Base-by-base conservation (phyloP, 2,113 vertebrate species). In the Macrotis lagotis region DNA sequence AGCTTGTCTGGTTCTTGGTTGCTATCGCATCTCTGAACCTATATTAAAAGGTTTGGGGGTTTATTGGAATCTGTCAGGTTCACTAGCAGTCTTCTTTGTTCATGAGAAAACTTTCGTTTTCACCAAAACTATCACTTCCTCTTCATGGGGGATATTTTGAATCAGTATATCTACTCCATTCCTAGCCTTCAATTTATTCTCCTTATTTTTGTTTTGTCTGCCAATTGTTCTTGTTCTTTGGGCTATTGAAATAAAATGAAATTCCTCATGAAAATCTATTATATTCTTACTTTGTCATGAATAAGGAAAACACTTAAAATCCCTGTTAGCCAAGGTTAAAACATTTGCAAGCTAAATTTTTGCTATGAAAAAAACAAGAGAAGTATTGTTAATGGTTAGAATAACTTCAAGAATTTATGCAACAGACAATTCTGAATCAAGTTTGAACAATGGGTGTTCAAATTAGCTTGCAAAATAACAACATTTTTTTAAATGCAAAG, bases 151-250 rank as follows among this genome's bases (percentile, higher is more conserved):
- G 90, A 14, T 52, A 3, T 90, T 94, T 88, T 88, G 25, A 66
- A 91, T 48, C 89, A 91, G 52, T 94, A 92, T 93, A 44, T 83
- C 7, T 44, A 22, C n/a, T 44, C n/a, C 11, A 24, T 83, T n/a
- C 55, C 51, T 44, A 83, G 37, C 66, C 83, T 92, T n/a, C 51
- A 25, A 83, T 88, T 94, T 48, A 93, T 88, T 83, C 90, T 44
- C n/a, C 16, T 83, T 22, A 24, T 44, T 44, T 44, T 44, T 83
- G 16, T 83, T 44, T 19, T 44, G 16, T 83, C n/a, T 83, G 16
- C 19, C 16, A 83, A 44, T 44, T 37, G n/a, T 83, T 83, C 37
- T 83, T 83, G 5, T 44, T 7, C 66, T 83, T 83, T 83, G 5
- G 6, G 6, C n/a, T 83, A 83, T 19, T 83, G 16, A 44, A n/a